Conservation (phyloP, 2,113 vertebrate genomes). For the Sclerurus mexicanus region DNA sequence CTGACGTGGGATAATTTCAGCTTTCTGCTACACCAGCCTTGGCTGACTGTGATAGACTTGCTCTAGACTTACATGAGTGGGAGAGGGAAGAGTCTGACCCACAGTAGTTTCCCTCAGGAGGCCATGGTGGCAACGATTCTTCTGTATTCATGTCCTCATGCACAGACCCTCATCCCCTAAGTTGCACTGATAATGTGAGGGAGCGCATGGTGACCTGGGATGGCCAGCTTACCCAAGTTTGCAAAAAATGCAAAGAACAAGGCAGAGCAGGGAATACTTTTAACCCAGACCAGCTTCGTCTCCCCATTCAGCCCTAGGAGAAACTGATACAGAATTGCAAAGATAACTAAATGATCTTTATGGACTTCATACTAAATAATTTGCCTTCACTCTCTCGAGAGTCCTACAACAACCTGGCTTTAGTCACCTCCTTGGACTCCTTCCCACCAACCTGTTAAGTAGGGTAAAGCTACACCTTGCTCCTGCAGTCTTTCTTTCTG, state of each 20-base stretch:
- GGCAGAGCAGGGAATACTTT: not conserved
- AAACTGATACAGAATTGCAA: not conserved
- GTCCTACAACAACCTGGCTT: not conserved
- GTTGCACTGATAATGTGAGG: not conserved
- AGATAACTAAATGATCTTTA: not conserved
- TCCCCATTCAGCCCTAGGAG: not conserved
- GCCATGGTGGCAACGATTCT: not conserved
- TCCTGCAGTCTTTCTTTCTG: not conserved
- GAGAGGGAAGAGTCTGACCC: not conserved
- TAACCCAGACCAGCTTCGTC: not conserved
- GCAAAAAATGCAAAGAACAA: not conserved
- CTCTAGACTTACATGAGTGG: not conserved
- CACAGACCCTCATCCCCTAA: not conserved
- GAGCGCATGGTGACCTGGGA: not conserved
- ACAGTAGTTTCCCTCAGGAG: not conserved
- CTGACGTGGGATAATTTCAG: not conserved
- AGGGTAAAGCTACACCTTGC: not conserved
- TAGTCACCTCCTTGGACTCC: not conserved
- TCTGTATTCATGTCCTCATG: accelerated
- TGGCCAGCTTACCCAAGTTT: not conserved
- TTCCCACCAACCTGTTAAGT: not conserved
- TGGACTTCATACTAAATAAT: not conserved
- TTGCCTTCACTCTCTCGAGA: not conserved
- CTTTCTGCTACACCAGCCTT: not conserved
- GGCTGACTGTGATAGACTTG: not conserved